Evolutionary conservation across 2,113 vertebrate genomes (phyloP).

Genomic region (Ondatra zibethicus): DNA sequence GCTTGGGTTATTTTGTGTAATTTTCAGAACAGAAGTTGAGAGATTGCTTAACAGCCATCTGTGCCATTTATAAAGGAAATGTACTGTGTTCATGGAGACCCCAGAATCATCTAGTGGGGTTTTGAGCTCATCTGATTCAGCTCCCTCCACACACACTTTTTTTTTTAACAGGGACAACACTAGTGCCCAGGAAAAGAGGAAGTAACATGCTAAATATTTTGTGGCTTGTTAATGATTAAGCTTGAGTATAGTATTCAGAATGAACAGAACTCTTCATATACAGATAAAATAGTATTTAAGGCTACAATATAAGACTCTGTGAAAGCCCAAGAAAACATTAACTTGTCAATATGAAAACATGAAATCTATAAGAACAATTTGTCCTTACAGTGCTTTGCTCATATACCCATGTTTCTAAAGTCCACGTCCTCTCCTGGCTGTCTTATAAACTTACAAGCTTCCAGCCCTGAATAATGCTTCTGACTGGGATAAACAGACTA

Average conservation of each 20-base stretch:
- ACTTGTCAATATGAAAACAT: neutral
- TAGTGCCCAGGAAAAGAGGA: neutral
- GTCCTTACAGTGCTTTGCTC: neutral
- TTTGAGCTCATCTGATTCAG: neutral
- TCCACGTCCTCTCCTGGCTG: neutral
- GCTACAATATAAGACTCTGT: neutral
- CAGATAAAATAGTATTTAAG: neutral
- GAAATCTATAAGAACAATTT: neutral
- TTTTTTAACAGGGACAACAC: neutral
- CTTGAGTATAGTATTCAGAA: neutral
- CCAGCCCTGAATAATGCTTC: neutral
- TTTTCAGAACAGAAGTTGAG: constrained; percentile 74
- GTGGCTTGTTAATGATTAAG: neutral
- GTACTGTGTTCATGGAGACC: constrained; percentile 16
- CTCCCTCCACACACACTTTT: accelerated
- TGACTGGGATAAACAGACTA: neutral
- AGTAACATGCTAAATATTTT: constrained; percentile 6
- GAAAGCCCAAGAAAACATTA: neutral
- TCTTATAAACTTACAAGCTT: neutral
- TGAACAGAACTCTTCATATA: neutral
- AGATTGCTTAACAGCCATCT: constrained; percentile 54
- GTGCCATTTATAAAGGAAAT: constrained; percentile 40
- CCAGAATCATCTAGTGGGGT: neutral
- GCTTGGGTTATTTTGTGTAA: constrained; percentile 67
- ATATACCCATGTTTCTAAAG: neutral